Percentiles rank a stretch among this genome's conserved stretches.
These are phyloP conservation scores for Colletes gigas DNA, from an alignment of 1,140 invertebrate species.

Conservation along the genomic window DNA sequence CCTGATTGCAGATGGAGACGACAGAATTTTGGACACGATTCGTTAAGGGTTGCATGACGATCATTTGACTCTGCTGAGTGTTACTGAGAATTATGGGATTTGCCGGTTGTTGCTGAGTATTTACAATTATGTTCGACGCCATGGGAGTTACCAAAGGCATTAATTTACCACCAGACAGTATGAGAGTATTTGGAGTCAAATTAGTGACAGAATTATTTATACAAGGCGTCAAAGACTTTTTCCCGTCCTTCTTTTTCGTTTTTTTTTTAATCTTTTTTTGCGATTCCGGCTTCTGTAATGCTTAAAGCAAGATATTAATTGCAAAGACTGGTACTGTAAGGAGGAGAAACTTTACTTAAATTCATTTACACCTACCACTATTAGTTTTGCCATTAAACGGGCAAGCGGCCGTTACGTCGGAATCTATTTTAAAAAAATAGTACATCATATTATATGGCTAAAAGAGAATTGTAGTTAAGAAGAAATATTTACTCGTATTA, in stretches of 20 bases:
- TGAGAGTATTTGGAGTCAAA: constrained; percentile 74
- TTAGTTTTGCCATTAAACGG: constrained; percentile 40
- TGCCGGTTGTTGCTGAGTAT: constrained; percentile 68
- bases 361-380: constrained; percentile 40
- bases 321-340: neutral
- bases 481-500: constrained; percentile 28
- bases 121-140: constrained; percentile 78
- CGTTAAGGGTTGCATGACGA: constrained; percentile 76
- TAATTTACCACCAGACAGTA: constrained; percentile 76
- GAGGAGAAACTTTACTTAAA: neutral
- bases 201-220: constrained; percentile 68
- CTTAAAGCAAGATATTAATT: constrained; percentile 12
- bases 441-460: neutral
- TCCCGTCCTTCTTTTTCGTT: constrained; percentile 60
- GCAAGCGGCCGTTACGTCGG: neutral
- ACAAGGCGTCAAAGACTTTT: constrained; percentile 54
- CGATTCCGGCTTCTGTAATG: constrained; percentile 60
- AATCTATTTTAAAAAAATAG: constrained; percentile 43
- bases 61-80: constrained; percentile 78
- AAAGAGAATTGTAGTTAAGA: neutral
- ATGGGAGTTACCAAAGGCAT: constrained; percentile 78
- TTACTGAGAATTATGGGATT: constrained; percentile 77
- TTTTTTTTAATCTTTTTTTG: constrained; percentile 67
- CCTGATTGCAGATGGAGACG: constrained; percentile 74
- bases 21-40: constrained; percentile 74